Conservation (phyloP, 2,797 vertebrate genomes). For the Carcharodon carcharias region DNA sequence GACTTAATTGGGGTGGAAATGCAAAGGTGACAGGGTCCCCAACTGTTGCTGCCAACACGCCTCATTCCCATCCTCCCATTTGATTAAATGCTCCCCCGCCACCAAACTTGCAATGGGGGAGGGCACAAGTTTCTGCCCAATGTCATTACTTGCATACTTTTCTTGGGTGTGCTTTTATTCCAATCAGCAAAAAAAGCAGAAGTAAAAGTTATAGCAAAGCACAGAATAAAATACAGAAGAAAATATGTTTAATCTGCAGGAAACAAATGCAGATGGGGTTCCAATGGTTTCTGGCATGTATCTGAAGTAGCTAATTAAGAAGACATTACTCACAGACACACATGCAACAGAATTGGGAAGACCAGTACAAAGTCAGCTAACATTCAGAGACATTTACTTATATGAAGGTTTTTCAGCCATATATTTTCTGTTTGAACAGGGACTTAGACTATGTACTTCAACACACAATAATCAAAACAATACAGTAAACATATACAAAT, state of each 20-base stretch:
- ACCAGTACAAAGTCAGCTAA: neutral
- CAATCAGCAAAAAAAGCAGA: too few species aligned
- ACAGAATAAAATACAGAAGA: neutral
- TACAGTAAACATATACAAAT: neutral
- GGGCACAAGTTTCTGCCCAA: neutral
- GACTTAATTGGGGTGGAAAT: too few species aligned
- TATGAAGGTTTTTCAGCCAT: neutral
- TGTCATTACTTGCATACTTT: neutral
- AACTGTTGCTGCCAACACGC: too few species aligned
- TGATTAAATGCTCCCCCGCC: too few species aligned
- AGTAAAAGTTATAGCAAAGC: neutral
- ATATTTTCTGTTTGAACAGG: neutral
- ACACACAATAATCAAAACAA: neutral
- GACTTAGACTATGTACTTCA: neutral
- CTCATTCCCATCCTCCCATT: too few species aligned
- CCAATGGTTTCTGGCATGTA: neutral
- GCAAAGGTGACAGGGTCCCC: too few species aligned
- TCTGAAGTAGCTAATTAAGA: neutral
- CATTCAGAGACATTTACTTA: neutral
- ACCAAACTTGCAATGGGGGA: too few species aligned
- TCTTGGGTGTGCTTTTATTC: neutral
- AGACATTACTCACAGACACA: neutral
- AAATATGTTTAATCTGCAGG: neutral
- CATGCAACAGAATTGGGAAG: neutral
- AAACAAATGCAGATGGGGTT: neutral